phyloP scores from a whole-genome alignment of 2,888 invertebrate species.

The Catocala nupta region DNA sequence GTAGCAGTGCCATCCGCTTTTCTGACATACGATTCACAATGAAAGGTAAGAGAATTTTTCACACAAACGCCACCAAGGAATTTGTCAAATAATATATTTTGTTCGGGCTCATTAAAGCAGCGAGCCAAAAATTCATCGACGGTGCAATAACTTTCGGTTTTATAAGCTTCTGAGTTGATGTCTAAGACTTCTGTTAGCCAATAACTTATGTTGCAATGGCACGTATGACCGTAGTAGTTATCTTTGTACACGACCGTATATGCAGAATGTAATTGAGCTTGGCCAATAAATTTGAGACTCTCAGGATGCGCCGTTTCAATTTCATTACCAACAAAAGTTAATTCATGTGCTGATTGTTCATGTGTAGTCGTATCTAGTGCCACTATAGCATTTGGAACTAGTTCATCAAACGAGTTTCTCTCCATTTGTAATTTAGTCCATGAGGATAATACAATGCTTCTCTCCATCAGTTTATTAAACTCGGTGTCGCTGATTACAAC shows the following conservation, averaged over 20 bases:
- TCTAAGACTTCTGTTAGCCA: slow-evolving; percentile 86
- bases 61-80: slow-evolving; percentile 89
- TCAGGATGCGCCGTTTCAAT: slow-evolving; percentile 77
- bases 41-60: slow-evolving; percentile 75
- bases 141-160: slow-evolving; percentile 88
- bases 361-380: slow-evolving; percentile 84
- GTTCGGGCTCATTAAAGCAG: slow-evolving; percentile 89
- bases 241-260: slow-evolving; percentile 83
- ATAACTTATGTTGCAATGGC: slow-evolving; percentile 88
- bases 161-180: slow-evolving; percentile 72
- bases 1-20: slow-evolving; percentile 63
- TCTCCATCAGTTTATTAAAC: slow-evolving; percentile 86
- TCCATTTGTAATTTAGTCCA: slow-evolving; percentile 89
- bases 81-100: slow-evolving; percentile 88
- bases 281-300: slow-evolving; percentile 88
- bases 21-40: slow-evolving; percentile 86
- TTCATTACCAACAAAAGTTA: slow-evolving; percentile 82
- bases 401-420: slow-evolving; percentile 88
- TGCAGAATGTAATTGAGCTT: slow-evolving; percentile 76
- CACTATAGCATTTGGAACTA: slow-evolving; percentile 86
- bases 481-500: slow-evolving; percentile 88
- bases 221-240: slow-evolving; percentile 89
- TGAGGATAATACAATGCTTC: slow-evolving; percentile 89
- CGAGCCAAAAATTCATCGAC: slow-evolving; percentile 87
- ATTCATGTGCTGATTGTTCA: slow-evolving; percentile 87